Evolutionary conservation across 2,888 invertebrate species (phyloP).

Genomic region (Macroteleia sp.): DNA sequence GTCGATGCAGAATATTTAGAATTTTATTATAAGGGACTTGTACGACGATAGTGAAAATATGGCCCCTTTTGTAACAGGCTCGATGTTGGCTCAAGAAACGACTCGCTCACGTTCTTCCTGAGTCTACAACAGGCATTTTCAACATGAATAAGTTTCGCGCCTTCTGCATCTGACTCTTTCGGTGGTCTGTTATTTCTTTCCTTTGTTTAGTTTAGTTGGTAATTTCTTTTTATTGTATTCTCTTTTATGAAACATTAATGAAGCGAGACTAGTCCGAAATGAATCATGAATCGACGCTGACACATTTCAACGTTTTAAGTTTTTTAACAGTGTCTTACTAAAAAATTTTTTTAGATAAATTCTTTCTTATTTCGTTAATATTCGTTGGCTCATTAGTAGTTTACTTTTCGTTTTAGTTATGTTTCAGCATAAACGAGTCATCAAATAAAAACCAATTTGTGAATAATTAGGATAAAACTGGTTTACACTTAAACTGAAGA

Average conservation of each 20-base stretch:
- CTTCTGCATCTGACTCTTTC: constrained; percentile 54
- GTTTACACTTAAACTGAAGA: too few species aligned
- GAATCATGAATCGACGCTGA: constrained; percentile 25
- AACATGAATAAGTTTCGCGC: constrained; percentile 55
- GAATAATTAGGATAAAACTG: too few species aligned
- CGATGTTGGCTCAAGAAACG: constrained; percentile 74
- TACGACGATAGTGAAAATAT: constrained; percentile 79
- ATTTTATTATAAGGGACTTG: constrained; percentile 76
- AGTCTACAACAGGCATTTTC: constrained; percentile 78
- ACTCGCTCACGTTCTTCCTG: constrained; percentile 73
- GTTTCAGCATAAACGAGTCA: too few species aligned
- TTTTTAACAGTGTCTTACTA: constrained; percentile 60
- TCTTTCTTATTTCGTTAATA: too few species aligned
- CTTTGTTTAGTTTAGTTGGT: constrained; percentile 1
- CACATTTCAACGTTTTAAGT: constrained; percentile 56
- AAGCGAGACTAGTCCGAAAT: constrained; percentile 34
- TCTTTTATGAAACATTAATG: constrained; percentile 5
- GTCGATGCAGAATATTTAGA: constrained; percentile 81
- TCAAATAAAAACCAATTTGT: too few species aligned
- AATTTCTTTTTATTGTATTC: constrained; percentile 22
- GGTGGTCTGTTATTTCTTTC: constrained; percentile 35
- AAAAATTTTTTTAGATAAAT: constrained; percentile 38
- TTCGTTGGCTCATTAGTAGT: neutral
- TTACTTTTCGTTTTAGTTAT: too few species aligned
- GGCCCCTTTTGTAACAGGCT: constrained; percentile 82